These are phyloP conservation scores for Himalopsyche phryganea DNA, from an alignment of 1,140 invertebrate species.

Conservation along the genomic window DNA sequence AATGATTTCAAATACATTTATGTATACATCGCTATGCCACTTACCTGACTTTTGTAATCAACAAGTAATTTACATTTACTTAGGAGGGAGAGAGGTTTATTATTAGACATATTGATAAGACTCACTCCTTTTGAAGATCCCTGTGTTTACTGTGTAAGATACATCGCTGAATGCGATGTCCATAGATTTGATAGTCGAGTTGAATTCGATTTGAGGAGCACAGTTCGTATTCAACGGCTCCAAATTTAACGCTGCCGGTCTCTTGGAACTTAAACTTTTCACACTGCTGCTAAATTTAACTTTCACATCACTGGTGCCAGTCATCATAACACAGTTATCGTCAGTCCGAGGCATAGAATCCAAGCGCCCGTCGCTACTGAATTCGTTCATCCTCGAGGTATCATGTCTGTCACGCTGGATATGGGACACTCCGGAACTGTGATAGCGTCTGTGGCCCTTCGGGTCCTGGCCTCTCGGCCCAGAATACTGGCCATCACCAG, in stretches of 20 bases:
- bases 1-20: too few relatives aligned
- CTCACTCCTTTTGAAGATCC: constrained; percentile 24
- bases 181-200: constrained; percentile 5
- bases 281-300: constrained; percentile 1
- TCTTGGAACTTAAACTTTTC: constrained; percentile 3
- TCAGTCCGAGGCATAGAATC: not conserved
- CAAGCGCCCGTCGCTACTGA: constrained; percentile 7
- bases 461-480: not conserved
- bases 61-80: too few relatives aligned
- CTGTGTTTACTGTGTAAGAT: constrained; percentile 17
- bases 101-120: too few relatives aligned
- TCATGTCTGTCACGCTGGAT: not conserved
- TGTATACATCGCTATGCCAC: too few relatives aligned
- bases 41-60: too few relatives aligned
- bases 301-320: not conserved
- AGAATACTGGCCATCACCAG: not conserved
- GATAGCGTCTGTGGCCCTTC: constrained; percentile 6
- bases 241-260: constrained; percentile 16
- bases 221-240: constrained; percentile 5
- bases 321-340: not conserved
- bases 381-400: not conserved
- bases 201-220: not conserved
- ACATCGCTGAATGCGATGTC: constrained; percentile 23
- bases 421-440: constrained; percentile 7
- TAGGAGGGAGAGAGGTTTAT: too few relatives aligned